A percentile compares a stretch with the other conserved stretches of the same genome.
phyloP scores from a whole-genome alignment of 2,113 vertebrate genomes.

The Clarias magur region DNA sequence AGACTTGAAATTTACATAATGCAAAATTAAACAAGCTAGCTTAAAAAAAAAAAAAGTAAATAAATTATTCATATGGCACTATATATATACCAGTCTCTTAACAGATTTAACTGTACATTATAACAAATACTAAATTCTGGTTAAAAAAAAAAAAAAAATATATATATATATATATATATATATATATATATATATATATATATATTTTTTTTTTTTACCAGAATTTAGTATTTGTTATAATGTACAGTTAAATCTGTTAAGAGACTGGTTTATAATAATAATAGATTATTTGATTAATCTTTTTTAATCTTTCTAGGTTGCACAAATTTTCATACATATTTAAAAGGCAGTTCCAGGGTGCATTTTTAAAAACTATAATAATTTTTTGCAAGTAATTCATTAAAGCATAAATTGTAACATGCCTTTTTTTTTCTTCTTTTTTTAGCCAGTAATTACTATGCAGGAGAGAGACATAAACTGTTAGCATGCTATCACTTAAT shows the following conservation, averaged over 20 bases:
- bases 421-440: conserved; percentile 28
- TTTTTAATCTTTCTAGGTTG: background rate
- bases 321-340: background rate
- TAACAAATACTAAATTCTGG: too few species aligned
- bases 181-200: too few species aligned
- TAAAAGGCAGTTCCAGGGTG: background rate
- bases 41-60: background rate
- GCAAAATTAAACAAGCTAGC: background rate
- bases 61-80: background rate
- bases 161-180: too few species aligned
- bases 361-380: background rate
- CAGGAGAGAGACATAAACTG: conserved; percentile 68
- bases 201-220: background rate
- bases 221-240: background rate
- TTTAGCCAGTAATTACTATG: background rate
- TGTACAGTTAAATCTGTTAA: background rate
- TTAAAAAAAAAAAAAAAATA: too few species aligned
- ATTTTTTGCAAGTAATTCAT: background rate
- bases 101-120: too few species aligned
- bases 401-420: background rate
- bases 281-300: background rate
- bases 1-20: background rate
- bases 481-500: conserved; percentile 62
- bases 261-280: background rate
- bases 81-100: too few species aligned